Evolutionary conservation across 2,797 vertebrate species (phyloP).

Genomic region (Hydrolagus colliei): DNA sequence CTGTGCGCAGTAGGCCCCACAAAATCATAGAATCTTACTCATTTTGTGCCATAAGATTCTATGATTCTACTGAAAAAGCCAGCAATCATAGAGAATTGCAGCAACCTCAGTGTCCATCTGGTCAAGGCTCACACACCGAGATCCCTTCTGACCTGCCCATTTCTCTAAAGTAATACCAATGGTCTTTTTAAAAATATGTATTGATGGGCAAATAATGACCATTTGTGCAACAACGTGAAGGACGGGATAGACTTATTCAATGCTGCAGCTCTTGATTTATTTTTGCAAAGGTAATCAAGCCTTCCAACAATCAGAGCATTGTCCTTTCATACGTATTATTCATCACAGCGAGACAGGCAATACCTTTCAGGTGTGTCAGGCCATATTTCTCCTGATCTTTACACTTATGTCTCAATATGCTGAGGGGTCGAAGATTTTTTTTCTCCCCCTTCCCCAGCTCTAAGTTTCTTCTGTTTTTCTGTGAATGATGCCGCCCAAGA

Average conservation of each 20-base stretch:
- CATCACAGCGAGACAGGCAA: background rate
- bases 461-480: background rate
- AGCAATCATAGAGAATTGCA: background rate
- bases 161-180: background rate
- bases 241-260: background rate
- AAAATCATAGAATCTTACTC: no score
- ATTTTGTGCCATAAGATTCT: no score
- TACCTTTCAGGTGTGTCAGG: background rate
- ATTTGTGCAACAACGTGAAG: no score
- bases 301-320: background rate
- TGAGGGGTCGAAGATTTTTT: background rate
- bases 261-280: background rate
- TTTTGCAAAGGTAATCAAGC: background rate
- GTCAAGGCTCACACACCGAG: background rate
- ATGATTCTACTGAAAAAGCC: no score
- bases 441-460: no score
- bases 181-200: background rate
- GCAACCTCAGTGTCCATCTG: background rate
- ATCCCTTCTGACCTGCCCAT: background rate
- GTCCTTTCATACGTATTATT: background rate
- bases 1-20: no score
- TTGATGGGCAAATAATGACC: background rate
- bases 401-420: background rate
- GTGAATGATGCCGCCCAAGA: constrained; percentile 15
- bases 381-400: background rate